A percentile compares a stretch with the other conserved stretches of the same genome.
phyloP scores from a whole-genome alignment of 2,113 vertebrate genomes.

The Tautogolabrus adspersus region DNA sequence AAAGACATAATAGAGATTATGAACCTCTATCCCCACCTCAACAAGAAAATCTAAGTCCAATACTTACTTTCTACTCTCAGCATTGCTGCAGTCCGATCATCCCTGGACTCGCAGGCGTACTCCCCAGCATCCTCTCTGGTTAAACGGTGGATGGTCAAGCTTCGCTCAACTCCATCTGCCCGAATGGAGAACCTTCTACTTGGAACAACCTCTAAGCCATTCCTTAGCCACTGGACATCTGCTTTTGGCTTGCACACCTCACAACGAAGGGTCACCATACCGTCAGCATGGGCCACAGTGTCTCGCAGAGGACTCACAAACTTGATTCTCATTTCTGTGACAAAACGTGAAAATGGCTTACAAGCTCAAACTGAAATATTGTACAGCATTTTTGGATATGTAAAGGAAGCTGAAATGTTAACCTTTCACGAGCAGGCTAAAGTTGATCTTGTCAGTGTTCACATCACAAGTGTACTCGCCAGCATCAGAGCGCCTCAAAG shows the following conservation, averaged over 20 bases:
- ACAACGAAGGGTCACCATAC: slow-evolving; percentile 86
- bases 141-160: slow-evolving; percentile 89
- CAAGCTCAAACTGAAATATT: neutral
- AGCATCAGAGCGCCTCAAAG: slow-evolving; percentile 79
- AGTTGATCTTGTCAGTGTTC: slow-evolving; percentile 83
- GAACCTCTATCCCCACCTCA: neutral
- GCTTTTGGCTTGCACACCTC: slow-evolving; percentile 88
- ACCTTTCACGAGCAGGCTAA: slow-evolving; percentile 71
- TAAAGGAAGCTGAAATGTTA: too few species aligned
- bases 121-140: slow-evolving; percentile 83
- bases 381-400: fast-evolving
- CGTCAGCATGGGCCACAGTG: slow-evolving; percentile 82
- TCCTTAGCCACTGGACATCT: slow-evolving; percentile 88
- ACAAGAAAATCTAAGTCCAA: neutral
- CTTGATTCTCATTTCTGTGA: slow-evolving; percentile 87
- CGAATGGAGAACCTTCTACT: slow-evolving; percentile 79
- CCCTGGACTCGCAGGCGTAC: slow-evolving; percentile 87
- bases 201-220: slow-evolving; percentile 79
- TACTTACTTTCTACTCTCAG: slow-evolving; percentile 87
- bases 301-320: slow-evolving; percentile 84
- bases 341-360: neutral
- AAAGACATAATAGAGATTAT: neutral
- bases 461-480: slow-evolving; percentile 89
- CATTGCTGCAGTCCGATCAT: slow-evolving; percentile 83
- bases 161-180: slow-evolving; percentile 85